These are phyloP conservation scores for Rhagium mordax DNA, from an alignment of 2,888 invertebrate species.

Conservation along the genomic window DNA sequence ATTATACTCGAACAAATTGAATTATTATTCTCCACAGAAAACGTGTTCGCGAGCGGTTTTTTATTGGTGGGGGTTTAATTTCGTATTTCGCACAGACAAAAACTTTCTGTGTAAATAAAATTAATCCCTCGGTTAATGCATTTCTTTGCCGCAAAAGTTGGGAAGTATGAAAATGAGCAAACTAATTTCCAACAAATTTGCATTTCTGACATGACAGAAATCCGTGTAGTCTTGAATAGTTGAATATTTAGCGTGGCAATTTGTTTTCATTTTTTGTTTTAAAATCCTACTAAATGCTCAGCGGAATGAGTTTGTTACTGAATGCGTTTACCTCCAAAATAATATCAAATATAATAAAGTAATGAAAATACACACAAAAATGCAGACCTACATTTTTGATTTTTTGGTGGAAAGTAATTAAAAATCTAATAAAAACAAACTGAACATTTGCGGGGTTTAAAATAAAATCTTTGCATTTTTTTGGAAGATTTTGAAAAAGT, in stretches of 20 bases:
- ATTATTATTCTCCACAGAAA: not conserved
- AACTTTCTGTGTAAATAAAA: slow-evolving; percentile 20
- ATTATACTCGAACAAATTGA: not conserved
- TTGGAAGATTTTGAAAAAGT: too few relatives aligned
- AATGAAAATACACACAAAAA: too few relatives aligned
- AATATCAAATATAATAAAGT: too few relatives aligned
- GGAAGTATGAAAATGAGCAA: not conserved
- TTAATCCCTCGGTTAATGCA: slow-evolving; percentile 4
- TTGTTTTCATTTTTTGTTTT: not conserved
- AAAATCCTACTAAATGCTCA: too few relatives aligned
- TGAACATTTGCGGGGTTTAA: too few relatives aligned
- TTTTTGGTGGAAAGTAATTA: too few relatives aligned
- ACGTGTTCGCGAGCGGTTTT: not conserved
- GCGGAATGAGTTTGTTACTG: too few relatives aligned
- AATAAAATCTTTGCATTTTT: too few relatives aligned
- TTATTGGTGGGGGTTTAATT: slow-evolving; percentile 1
- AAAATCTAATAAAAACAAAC: too few relatives aligned
- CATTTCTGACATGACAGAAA: slow-evolving; percentile 1
- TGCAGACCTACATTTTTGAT: too few relatives aligned
- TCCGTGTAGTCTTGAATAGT: not conserved
- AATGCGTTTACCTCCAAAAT: not conserved
- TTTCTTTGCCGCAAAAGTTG: slow-evolving; percentile 11
- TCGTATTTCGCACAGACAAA: not conserved
- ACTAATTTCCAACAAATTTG: slow-evolving; percentile 25
- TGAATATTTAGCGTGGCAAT: not conserved